Percentiles rank a stretch among this genome's conserved stretches.
Conservation (phyloP, 2,888 invertebrate species). For the Gryllus longicercus region DNA sequence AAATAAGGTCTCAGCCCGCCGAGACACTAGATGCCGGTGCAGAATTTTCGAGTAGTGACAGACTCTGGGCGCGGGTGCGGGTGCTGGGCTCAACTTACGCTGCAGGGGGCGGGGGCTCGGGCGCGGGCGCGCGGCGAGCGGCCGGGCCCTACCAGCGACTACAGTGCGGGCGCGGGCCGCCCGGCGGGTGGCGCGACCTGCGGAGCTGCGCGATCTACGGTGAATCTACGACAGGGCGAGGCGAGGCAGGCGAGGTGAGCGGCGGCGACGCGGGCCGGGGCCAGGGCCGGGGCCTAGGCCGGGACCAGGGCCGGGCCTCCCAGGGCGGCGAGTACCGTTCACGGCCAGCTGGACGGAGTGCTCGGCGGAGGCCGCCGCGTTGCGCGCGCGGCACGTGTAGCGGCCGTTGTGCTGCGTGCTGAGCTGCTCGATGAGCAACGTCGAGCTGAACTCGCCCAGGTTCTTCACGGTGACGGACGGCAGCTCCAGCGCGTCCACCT, state of each 20-base stretch:
- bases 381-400: conserved; percentile 39
- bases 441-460: conserved; percentile 60
- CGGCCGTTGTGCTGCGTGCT: conserved; percentile 57
- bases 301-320: background rate
- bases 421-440: conserved; percentile 67
- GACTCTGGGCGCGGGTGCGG: background rate
- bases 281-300: background rate
- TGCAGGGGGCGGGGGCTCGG: background rate
- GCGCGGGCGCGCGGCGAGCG: background rate
- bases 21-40: conserved; percentile 1
- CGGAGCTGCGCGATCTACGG: conserved; percentile 8
- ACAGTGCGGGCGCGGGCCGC: background rate
- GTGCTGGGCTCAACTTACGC: conserved; percentile 1
- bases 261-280: background rate
- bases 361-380: conserved; percentile 41
- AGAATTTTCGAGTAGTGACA: background rate
- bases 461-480: conserved; percentile 42
- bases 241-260: background rate
- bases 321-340: conserved; percentile 35
- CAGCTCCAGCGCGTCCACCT: conserved; percentile 45
- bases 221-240: background rate
- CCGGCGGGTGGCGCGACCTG: background rate
- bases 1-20: background rate
- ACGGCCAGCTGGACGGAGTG: conserved; percentile 41
- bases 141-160: background rate